Evolutionary conservation across 2,888 invertebrate species (phyloP), one percentile per base, ranked within the genome.

Genomic region (Epinotia demarniana): DNA sequence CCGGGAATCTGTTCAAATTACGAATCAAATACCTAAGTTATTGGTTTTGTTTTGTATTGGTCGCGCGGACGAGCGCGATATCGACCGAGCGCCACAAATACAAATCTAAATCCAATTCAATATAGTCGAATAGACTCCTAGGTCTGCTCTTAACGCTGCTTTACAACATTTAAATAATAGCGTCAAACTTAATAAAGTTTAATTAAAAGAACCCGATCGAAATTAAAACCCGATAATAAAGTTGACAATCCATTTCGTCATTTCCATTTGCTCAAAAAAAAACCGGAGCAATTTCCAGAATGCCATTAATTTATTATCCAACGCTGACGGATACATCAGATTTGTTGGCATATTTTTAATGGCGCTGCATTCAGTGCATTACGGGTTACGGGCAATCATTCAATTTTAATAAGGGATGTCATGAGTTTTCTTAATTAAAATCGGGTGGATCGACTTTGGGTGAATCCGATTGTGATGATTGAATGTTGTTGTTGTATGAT

Each of bases 351-450:
- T 88, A 87, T 89, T 89, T 91, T 90, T 89, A 90, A 92, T 90
- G 67, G 75, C 64, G 4, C n/a, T 23, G 72, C 85, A 87, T 82
- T 81, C 83, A 83, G 85, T 66, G 67, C 75, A 87, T 88, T 87
- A 89, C 87, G 82, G 82, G 81, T 88, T 87, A 89, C 87, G 82
- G 82, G 81, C 85, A 86, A 88, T 89, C 88, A 89, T 87, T 88
- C 89, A 86, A 75, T 89, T 89, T 92, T 91, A 91, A 91, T 90
- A 88, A 88, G 82, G 80, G 85, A 80, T 81, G 86, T 87, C 89
- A 87, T 83, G 85, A 85, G 88, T 88, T 88, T 90, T 91, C 91
- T 92, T 92, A 92, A 93, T 93, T 93, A 92, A 92, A 86, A 88
- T 84, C 90, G 88, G 89, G 90, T 89, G 63, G 13, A 72, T 70